phyloP scores from a whole-genome alignment of 2,888 invertebrate genomes.

The Saturnia pavonia region DNA sequence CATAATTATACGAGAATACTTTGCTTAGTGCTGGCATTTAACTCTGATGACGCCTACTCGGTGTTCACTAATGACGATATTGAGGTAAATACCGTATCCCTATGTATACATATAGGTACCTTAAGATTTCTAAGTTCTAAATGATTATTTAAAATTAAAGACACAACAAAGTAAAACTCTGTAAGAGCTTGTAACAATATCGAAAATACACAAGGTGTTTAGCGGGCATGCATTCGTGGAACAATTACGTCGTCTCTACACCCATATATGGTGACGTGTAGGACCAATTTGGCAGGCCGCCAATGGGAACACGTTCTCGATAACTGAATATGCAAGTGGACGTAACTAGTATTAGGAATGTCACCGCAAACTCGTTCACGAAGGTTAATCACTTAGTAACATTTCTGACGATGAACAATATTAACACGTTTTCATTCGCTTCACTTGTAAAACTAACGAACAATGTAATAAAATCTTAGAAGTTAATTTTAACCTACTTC shows the following conservation, averaged over 20 bases:
- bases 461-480: too few species aligned
- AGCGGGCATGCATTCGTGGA: constrained; percentile 35
- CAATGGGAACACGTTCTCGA: constrained; percentile 64
- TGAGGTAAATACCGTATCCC: too few species aligned
- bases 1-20: too few species aligned
- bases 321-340: constrained; percentile 71
- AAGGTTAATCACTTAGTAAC: constrained; percentile 5
- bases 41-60: too few species aligned
- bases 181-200: constrained; percentile 13
- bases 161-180: neutral
- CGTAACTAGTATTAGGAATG: constrained; percentile 23
- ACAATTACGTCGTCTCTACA: constrained; percentile 48
- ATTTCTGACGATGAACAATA: neutral
- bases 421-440: too few species aligned
- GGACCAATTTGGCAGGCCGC: constrained; percentile 66
- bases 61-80: too few species aligned
- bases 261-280: constrained; percentile 35
- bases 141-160: neutral
- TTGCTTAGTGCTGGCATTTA: too few species aligned
- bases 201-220: constrained; percentile 32
- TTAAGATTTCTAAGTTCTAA: neutral
- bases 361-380: constrained; percentile 14
- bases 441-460: too few species aligned
- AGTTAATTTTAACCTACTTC: too few species aligned
- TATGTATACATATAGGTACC: too few species aligned